These are phyloP conservation scores for Glyphotaelius pellucidus DNA, from an alignment of 2,888 invertebrate species.

Conservation along the genomic window DNA sequence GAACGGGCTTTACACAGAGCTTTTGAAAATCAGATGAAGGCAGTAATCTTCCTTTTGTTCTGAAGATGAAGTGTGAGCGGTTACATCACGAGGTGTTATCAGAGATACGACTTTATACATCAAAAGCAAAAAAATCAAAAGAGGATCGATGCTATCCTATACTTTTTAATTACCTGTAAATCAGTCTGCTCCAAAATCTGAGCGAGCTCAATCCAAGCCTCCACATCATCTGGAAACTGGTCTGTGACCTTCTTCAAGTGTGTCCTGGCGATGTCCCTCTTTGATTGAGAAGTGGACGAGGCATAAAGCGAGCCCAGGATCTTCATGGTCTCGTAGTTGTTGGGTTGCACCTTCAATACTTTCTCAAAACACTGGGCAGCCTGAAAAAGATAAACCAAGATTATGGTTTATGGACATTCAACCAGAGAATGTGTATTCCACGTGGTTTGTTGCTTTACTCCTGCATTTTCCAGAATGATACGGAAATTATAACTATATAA, in stretches of 20 bases:
- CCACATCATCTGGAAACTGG: conserved; percentile 98
- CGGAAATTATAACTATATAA: too few species aligned
- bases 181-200: conserved; percentile 98
- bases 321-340: conserved; percentile 99
- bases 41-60: too few species aligned
- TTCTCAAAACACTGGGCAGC: conserved; percentile 99
- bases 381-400: conserved; percentile 73
- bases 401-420: background rate
- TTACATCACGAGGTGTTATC: too few species aligned
- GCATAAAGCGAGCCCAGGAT: conserved; percentile 98
- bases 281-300: conserved; percentile 90
- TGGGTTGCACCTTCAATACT: conserved; percentile 97
- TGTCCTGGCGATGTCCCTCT: conserved; percentile 94
- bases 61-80: too few species aligned
- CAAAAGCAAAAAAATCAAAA: background rate
- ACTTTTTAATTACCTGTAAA: conserved; percentile 77
- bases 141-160: background rate
- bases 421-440: background rate
- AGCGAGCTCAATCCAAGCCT: conserved; percentile 99
- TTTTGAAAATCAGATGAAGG: too few species aligned
- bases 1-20: too few species aligned
- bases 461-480: background rate
- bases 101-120: background rate
- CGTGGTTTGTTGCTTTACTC: background rate
- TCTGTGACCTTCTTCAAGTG: conserved; percentile 97